Evolutionary conservation across 1,140 invertebrate genomes (phyloP), one percentile per base, ranked within the genome.

Genomic region (Drosophila bocki): DNA sequence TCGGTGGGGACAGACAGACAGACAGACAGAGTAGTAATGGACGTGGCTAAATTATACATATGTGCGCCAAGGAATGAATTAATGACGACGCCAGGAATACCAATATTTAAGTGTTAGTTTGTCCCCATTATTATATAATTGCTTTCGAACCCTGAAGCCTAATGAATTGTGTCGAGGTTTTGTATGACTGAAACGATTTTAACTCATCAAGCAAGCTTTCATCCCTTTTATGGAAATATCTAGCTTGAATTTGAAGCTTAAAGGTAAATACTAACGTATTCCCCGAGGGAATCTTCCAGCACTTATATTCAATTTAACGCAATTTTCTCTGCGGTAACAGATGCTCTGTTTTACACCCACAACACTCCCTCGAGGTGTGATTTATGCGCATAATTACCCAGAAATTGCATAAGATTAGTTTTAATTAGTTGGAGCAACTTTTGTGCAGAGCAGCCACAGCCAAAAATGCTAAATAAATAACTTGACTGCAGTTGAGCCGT

Each of bases 351-450:
- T 35, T 19, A 12, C 22, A 41, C 39, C 17, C 33, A 37, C 12
- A 8, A 9, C 33, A 22, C 53, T 39, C 29, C 32, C 35, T 51
- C 44, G 22, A 33, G 37, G 70, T 39, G 53, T 45, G 45, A 65
- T 69, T 61, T 70, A 80, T 80, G 64, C 33, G 17, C 50, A 57
- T 51, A 84, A 64, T 80, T 59, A 80, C 60, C 47, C 35, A 42
- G 44, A 76, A 80, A 84, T 64, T 68, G 58, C 63, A 56, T 57
- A 56, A 80, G 65, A 84, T 85, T 80, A 80, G 65, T 85, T 85
- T 85, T 84, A 84, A 85, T 84, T 85, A 85, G 62, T 60, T 68
- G 57, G 13, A 32, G 44, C 32, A 75, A 74, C 61, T 75, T 57
- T 64, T 37, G 44, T 22, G 19, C 17, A 35, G 32, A 22, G 42